phyloP scores from a whole-genome alignment of 2,797 vertebrate genomes.

The Enteromius unitaeniatus region DNA sequence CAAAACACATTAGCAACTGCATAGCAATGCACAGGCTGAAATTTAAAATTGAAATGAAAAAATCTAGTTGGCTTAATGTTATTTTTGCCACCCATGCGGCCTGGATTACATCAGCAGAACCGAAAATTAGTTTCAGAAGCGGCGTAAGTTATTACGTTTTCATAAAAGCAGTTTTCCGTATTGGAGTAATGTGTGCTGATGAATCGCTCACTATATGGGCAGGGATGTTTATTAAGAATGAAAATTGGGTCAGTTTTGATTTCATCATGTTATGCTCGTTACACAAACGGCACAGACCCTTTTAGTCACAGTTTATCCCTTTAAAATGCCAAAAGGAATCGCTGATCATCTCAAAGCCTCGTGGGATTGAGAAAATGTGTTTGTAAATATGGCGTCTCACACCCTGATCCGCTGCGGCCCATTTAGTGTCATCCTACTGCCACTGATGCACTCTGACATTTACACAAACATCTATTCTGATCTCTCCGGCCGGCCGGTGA shows the following conservation, averaged over 20 bases:
- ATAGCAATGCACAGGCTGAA: neutral
- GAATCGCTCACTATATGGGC: neutral
- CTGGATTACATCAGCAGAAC: neutral
- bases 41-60: too few species aligned
- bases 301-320: neutral
- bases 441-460: constrained; percentile 19
- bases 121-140: neutral
- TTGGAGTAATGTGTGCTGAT: neutral
- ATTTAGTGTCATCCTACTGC: neutral
- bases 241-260: constrained; percentile 12
- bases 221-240: constrained; percentile 5
- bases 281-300: neutral
- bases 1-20: neutral
- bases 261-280: neutral
- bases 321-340: neutral
- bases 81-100: neutral
- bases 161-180: neutral
- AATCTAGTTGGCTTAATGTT: neutral
- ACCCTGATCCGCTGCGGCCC: constrained; percentile 10
- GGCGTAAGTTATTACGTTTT: neutral
- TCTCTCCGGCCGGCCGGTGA: constrained; percentile 7
- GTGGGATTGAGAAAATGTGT: neutral
- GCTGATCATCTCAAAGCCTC: neutral
- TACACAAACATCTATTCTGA: constrained; percentile 24
- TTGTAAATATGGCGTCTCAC: constrained; percentile 16